Conservation (phyloP, 2,797 vertebrate species). For the Eulemur coronatus region DNA sequence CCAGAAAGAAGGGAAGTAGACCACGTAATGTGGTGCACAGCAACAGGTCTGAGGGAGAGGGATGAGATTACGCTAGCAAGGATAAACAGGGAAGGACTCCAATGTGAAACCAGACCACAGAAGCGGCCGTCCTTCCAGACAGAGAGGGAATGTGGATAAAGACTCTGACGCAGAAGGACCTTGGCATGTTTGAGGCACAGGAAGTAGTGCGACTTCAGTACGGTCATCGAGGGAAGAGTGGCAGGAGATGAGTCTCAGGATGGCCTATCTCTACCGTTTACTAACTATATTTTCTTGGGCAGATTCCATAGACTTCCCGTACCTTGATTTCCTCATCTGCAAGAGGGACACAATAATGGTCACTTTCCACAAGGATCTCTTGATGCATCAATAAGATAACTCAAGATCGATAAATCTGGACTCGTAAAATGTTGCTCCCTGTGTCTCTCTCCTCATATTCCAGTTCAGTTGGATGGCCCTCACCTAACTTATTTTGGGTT, state of each 20-base stretch:
- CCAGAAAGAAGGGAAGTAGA: background rate
- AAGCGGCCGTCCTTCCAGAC: background rate
- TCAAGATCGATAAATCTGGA: background rate
- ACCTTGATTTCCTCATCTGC: background rate
- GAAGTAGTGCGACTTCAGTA: background rate
- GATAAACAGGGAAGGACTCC: too few species aligned
- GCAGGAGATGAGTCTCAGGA: background rate
- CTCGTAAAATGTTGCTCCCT: background rate
- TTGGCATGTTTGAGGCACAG: background rate
- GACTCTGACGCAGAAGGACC: background rate
- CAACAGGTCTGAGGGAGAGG: background rate
- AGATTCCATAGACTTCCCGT: background rate
- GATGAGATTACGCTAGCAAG: rapidly evolving
- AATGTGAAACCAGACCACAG: background rate
- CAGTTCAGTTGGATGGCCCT: background rate
- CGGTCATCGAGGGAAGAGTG: rapidly evolving
- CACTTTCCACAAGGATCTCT: background rate
- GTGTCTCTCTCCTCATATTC: background rate
- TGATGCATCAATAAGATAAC: background rate
- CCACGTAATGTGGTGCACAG: background rate
- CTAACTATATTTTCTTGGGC: rapidly evolving
- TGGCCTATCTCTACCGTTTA: background rate
- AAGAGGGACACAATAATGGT: background rate
- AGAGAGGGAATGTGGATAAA: too few species aligned
- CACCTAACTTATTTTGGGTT: background rate